Conservation (phyloP, 2,113 vertebrate species). For the Barnardius zonarius region DNA sequence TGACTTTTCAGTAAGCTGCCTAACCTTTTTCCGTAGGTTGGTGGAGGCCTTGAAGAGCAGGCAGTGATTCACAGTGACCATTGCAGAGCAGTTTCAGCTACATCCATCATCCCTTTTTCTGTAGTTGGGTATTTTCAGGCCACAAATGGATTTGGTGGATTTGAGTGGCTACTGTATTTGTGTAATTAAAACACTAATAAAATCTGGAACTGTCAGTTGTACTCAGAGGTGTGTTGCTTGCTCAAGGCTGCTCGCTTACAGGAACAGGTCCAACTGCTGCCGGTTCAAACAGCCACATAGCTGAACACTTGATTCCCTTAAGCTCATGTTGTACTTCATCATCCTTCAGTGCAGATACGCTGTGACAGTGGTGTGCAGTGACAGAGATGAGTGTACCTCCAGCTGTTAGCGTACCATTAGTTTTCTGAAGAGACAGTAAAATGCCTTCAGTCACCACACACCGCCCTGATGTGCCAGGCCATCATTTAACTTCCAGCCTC, state of each 20-base stretch:
- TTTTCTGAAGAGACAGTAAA: neutral
- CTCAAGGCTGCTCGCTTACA: neutral
- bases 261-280: neutral
- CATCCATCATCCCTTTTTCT: neutral
- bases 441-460: neutral
- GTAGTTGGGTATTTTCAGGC: constrained; percentile 37
- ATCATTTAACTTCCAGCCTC: neutral
- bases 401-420: fast-evolving
- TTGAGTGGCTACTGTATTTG: constrained; percentile 5
- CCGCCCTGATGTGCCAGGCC: neutral
- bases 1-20: neutral
- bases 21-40: constrained; percentile 78
- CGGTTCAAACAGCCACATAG: fast-evolving
- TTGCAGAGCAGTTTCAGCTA: neutral
- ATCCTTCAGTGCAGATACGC: fast-evolving
- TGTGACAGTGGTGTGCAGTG: neutral
- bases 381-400: neutral
- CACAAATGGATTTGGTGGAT: neutral
- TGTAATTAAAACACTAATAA: constrained; percentile 73
- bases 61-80: constrained; percentile 76
- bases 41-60: constrained; percentile 95
- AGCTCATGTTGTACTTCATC: neutral
- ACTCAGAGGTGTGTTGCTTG: neutral
- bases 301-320: neutral
- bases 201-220: constrained; percentile 43